These are phyloP conservation scores for Thymallus thymallus DNA, from an alignment of 2,113 vertebrate species.

Conservation along the genomic window DNA sequence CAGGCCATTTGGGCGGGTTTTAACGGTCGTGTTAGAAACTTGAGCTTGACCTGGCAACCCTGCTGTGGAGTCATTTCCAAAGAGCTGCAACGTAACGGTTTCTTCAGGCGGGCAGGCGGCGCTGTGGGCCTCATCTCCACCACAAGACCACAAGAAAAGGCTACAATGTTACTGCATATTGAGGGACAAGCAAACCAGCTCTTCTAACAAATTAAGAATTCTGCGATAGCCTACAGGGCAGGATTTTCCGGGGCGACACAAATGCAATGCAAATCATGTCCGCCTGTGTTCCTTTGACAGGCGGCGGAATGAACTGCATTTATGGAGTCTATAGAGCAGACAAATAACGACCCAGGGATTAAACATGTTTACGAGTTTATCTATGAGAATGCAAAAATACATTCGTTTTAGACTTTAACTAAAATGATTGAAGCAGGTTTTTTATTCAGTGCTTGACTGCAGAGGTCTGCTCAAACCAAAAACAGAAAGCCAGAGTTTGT, in stretches of 20 bases:
- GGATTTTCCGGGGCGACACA: background rate
- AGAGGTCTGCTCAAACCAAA: background rate
- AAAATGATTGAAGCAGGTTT: background rate
- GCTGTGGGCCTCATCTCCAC: too few relatives aligned
- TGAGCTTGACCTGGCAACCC: too few relatives aligned
- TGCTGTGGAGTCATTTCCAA: too few relatives aligned
- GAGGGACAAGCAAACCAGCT: too few relatives aligned
- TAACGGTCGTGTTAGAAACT: too few relatives aligned
- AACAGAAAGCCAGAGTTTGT: background rate
- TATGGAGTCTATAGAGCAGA: background rate
- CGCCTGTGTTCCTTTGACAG: background rate
- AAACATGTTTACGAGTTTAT: background rate
- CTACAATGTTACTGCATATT: too few relatives aligned
- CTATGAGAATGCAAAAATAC: background rate
- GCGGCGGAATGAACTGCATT: background rate
- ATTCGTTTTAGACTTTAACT: background rate
- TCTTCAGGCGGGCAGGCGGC: too few relatives aligned
- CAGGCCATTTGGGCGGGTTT: too few relatives aligned
- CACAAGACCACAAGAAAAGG: too few relatives aligned
- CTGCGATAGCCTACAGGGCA: too few relatives aligned
- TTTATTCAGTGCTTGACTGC: background rate
- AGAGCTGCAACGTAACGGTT: too few relatives aligned
- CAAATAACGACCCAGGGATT: background rate
- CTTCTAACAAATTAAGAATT: too few relatives aligned
- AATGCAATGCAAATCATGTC: background rate